A percentile compares a stretch with the other conserved stretches of the same genome.
phyloP scores from a whole-genome alignment of 53 echinoderm and acorn worm species.

The Stichopus horrens region DNA sequence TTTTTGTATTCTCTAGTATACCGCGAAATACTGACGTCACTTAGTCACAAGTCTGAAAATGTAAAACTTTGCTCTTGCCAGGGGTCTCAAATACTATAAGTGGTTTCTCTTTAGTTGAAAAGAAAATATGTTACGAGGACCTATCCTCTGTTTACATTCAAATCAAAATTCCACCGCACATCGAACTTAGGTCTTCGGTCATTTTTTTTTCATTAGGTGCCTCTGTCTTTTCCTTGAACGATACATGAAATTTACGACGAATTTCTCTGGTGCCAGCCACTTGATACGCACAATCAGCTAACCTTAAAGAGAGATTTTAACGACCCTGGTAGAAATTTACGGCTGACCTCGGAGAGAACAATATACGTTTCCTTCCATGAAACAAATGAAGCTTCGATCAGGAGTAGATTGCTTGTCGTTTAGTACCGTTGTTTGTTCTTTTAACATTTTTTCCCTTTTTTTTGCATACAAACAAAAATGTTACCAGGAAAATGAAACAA shows the following conservation, averaged over 20 bases:
- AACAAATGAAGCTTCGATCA: constrained; percentile 8
- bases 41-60: no score
- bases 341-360: constrained; percentile 32
- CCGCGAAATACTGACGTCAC: no score
- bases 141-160: not conserved
- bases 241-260: constrained; percentile 33
- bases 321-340: constrained; percentile 18
- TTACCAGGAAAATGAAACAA: not conserved
- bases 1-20: no score
- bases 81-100: no score
- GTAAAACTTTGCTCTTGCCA: no score
- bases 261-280: not conserved
- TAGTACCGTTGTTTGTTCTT: no score
- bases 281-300: constrained; percentile 26
- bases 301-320: constrained; percentile 35
- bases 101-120: no score
- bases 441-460: not conserved
- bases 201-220: constrained; percentile 4
- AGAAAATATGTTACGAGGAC: not conserved
- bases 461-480: constrained; percentile 12
- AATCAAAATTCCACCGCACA: not conserved
- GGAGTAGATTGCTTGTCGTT: not conserved
- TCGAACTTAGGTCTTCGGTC: not conserved
- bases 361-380: constrained; percentile 1
- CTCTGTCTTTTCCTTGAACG: not conserved